These are phyloP conservation scores for Eublepharis macularius DNA, from an alignment of 2,113 vertebrate species.

Conservation along the genomic window DNA sequence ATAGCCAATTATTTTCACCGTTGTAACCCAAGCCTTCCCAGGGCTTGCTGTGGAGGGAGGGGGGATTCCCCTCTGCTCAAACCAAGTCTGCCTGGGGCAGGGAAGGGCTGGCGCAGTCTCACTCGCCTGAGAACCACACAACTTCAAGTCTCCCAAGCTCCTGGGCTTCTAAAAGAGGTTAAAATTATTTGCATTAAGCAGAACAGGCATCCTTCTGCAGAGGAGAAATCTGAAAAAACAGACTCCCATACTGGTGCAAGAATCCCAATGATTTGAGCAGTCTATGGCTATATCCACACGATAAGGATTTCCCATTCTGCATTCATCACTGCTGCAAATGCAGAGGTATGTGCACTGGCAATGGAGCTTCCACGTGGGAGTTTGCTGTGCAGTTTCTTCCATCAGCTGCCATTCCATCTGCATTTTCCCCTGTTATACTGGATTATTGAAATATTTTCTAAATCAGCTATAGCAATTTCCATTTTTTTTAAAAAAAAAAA, in stretches of 20 bases:
- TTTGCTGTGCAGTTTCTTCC: too few relatives aligned
- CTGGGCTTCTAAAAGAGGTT: background rate
- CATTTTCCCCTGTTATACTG: too few relatives aligned
- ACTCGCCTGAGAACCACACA: background rate
- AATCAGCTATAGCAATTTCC: too few relatives aligned
- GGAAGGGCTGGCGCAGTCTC: background rate
- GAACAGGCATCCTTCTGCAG: background rate
- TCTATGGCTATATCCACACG: too few relatives aligned
- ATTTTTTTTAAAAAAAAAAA: too few relatives aligned
- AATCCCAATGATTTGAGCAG: background rate
- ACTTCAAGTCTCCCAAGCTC: background rate
- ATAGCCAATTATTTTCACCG: conserved; percentile 68
- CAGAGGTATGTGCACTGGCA: too few relatives aligned
- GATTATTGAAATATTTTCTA: too few relatives aligned
- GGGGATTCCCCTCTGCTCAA: conserved; percentile 22
- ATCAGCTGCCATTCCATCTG: too few relatives aligned
- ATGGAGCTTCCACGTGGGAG: too few relatives aligned
- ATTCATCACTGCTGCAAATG: too few relatives aligned
- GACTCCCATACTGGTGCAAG: background rate
- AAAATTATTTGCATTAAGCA: background rate
- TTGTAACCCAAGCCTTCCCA: conserved; percentile 59
- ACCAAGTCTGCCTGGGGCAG: background rate
- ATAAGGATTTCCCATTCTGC: too few relatives aligned
- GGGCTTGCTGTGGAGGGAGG: conserved; percentile 36
- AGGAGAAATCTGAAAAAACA: background rate